phyloP scores from a whole-genome alignment of 2,888 invertebrate genomes.

The Norana najaformis region DNA sequence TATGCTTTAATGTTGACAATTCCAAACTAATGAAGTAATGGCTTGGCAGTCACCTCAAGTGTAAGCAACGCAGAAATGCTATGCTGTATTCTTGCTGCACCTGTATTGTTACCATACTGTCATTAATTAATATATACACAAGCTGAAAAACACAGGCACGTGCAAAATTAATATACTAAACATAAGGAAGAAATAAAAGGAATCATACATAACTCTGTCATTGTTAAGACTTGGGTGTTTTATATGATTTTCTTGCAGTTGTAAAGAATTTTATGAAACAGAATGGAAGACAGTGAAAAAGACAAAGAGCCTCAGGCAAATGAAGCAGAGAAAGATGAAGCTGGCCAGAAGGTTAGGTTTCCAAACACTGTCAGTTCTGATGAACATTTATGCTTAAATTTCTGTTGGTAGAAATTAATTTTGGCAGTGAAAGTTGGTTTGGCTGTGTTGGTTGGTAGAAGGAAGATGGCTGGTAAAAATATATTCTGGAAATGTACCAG shows the following conservation, averaged over 20 bases:
- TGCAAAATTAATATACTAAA: not conserved
- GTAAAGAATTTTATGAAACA: not conserved
- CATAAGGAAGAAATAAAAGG: not conserved
- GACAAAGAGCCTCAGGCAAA: not conserved
- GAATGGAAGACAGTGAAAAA: slow-evolving; percentile 9
- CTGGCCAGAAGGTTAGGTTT: not conserved
- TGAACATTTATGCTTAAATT: no score
- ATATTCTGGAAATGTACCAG: not conserved
- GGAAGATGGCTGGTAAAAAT: not conserved
- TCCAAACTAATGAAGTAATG: not conserved
- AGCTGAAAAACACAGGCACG: not conserved
- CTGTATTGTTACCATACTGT: not conserved
- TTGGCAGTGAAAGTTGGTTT: no score
- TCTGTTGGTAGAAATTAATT: no score
- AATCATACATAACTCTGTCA: not conserved
- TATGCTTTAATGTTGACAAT: not conserved
- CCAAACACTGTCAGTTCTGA: not conserved
- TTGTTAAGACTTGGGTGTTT: not conserved
- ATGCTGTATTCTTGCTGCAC: not conserved
- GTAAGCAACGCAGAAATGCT: not conserved
- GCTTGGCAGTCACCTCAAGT: not conserved
- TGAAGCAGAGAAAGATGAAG: not conserved
- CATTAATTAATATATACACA: no score
- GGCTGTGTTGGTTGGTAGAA: no score
- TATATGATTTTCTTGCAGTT: not conserved